A percentile compares a stretch with the other conserved stretches of the same genome.
Conservation (phyloP, 2,888 invertebrate species). For the Drosophila cracens region DNA sequence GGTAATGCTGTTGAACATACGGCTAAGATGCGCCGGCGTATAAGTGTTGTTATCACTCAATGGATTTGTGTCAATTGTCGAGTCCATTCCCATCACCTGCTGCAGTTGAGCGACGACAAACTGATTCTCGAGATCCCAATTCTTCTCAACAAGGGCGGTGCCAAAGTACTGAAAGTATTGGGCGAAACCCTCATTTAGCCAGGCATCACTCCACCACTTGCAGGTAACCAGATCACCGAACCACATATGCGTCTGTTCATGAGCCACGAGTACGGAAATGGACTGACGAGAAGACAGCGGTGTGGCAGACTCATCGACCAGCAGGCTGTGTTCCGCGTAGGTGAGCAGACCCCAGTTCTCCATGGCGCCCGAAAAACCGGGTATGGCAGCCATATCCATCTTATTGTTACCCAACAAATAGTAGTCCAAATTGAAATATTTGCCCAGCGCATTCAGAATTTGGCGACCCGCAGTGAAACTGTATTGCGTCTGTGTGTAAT, state of each 20-base stretch:
- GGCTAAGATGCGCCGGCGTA: slow-evolving; percentile 87
- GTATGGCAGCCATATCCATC: slow-evolving; percentile 93
- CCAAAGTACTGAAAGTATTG: slow-evolving; percentile 90
- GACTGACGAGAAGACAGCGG: slow-evolving; percentile 87
- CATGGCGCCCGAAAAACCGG: slow-evolving; percentile 95
- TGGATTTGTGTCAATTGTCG: slow-evolving; percentile 87
- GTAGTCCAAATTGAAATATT: slow-evolving; percentile 87
- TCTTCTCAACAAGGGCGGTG: slow-evolving; percentile 85
- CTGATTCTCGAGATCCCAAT: slow-evolving; percentile 89
- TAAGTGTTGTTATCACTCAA: slow-evolving; percentile 87
- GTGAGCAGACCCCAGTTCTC: slow-evolving; percentile 96
- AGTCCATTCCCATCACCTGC: slow-evolving; percentile 87
- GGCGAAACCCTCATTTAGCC: slow-evolving; percentile 89
- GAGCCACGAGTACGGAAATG: slow-evolving; percentile 87
- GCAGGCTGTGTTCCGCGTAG: slow-evolving; percentile 90
- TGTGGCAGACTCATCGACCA: slow-evolving; percentile 88
- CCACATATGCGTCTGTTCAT: slow-evolving; percentile 88
- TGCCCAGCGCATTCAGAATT: slow-evolving; percentile 86
- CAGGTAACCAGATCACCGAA: slow-evolving; percentile 88
- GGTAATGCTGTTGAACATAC: slow-evolving; percentile 88
- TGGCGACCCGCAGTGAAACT: slow-evolving; percentile 87
- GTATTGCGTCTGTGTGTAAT: slow-evolving; percentile 88
- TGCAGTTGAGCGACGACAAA: slow-evolving; percentile 90
- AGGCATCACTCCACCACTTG: slow-evolving; percentile 87
- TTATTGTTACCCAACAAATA: slow-evolving; percentile 87